Evolutionary conservation across 2,888 invertebrate species (phyloP).

Genomic region (Trachelus troglodyta): DNA sequence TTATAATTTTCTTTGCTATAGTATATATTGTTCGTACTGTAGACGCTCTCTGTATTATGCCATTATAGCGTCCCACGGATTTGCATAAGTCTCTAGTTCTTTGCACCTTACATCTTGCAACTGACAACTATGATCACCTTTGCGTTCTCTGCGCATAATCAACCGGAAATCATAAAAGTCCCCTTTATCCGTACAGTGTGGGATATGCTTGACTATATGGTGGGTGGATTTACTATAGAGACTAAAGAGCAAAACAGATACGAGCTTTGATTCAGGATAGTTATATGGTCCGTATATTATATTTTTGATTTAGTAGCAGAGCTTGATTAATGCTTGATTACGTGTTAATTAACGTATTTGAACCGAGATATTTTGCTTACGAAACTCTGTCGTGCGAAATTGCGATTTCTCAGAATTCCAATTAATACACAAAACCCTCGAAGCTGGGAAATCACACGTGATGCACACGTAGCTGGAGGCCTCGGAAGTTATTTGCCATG

Average conservation of each 20-base stretch:
- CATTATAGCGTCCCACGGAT: neutral
- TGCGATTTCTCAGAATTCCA: neutral
- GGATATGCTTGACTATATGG: neutral
- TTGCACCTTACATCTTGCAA: neutral
- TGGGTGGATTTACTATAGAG: neutral
- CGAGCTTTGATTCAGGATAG: neutral
- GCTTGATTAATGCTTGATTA: neutral
- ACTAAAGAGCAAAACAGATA: neutral
- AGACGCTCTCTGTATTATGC: neutral
- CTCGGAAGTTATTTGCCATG: neutral
- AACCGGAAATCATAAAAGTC: neutral
- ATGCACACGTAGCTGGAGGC: neutral
- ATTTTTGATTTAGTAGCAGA: neutral
- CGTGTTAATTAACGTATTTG: neutral
- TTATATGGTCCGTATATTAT: neutral
- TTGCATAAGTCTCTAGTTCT: neutral
- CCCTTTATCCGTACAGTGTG: neutral
- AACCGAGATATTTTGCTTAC: neutral
- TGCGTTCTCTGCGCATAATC: neutral
- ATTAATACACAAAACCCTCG: neutral
- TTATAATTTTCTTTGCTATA: neutral
- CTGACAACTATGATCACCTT: neutral
- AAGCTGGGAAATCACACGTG: neutral
- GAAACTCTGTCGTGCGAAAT: neutral
- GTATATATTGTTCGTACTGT: neutral